Base-by-base conservation (phyloP, 2,888 invertebrate genomes). In the Acheta domesticus region DNA sequence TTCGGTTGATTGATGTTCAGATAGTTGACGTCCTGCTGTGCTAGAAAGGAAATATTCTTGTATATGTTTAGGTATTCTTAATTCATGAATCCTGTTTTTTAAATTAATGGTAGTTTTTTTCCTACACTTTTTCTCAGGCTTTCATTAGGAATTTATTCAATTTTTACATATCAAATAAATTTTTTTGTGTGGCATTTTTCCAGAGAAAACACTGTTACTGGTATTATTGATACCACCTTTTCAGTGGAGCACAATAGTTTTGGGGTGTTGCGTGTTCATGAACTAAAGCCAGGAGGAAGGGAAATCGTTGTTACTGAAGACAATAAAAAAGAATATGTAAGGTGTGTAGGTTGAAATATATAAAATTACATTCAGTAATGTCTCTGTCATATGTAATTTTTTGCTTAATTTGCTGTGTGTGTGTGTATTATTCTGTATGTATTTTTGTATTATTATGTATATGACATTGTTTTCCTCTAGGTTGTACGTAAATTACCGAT, bases 171-270 rank as follows among this genome's bases (percentile, higher is more conserved):
- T 62, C 11, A 11, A 11, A 62, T 19, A 0, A 19, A n/a, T 16
- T 62, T 3, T 62, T 11, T 12, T 62, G 62, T 36, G 36, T 36
- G 36, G 8, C 36, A 36, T 36, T 36, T 36, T 36, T 36, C 8
- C 86, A 95, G 95, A 74, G 94, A 95, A 84, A 95, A 94, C 86
- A 93, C 93, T 85, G 94, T 95, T 83, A 92, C 92, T 78, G 94
- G 94, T 79, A 93, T 95, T n/a, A 91, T 96, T 84, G 97, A 98
- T 86, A 96, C 96, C 62, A 95, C 96, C 16, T 98, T 98, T 88
- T 95, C 96, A 74, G 98, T 98, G 73, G 98, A 98, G 86, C 96
- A 97, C 86, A 96, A 97, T 85, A 95, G 96, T 83, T 98, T 97
- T 87, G 98, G 98, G 73, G 94, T 95, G 21, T 89, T 98, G 76